phyloP scores from a whole-genome alignment of 2,113 vertebrate genomes.

The Panthera uncia region DNA sequence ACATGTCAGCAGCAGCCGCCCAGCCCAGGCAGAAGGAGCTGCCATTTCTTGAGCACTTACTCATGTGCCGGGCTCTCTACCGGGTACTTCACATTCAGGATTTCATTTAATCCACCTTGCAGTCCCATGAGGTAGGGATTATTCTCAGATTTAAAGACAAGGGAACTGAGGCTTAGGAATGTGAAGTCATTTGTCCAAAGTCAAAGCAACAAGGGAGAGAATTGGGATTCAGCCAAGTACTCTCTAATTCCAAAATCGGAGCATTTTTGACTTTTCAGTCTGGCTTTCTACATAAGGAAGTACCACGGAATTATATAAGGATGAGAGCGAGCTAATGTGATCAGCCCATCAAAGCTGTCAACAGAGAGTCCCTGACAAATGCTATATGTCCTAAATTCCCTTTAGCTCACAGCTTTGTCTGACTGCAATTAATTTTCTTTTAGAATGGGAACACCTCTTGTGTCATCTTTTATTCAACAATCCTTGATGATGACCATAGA shows the following conservation, averaged over 20 bases:
- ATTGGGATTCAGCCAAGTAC: not conserved
- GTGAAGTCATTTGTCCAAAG: slow-evolving; percentile 3
- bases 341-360: not conserved
- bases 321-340: not conserved
- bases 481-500: not conserved
- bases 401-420: not conserved
- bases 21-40: not conserved
- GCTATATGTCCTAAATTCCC: not conserved
- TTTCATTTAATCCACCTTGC: not conserved
- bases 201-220: not conserved
- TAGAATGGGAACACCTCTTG: not conserved
- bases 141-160: not conserved
- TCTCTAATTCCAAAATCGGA: not conserved
- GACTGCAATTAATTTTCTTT: not conserved
- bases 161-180: not conserved
- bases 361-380: not conserved
- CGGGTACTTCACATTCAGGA: not conserved
- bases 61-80: not conserved
- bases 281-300: not conserved
- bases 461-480: not conserved
- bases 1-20: not conserved
- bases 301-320: not conserved
- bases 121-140: not conserved
- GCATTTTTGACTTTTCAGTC: not conserved
- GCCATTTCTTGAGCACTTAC: not conserved